Evolutionary conservation across 2,888 invertebrate genomes (phyloP).

Genomic region (Ormyrus nitidulus): DNA sequence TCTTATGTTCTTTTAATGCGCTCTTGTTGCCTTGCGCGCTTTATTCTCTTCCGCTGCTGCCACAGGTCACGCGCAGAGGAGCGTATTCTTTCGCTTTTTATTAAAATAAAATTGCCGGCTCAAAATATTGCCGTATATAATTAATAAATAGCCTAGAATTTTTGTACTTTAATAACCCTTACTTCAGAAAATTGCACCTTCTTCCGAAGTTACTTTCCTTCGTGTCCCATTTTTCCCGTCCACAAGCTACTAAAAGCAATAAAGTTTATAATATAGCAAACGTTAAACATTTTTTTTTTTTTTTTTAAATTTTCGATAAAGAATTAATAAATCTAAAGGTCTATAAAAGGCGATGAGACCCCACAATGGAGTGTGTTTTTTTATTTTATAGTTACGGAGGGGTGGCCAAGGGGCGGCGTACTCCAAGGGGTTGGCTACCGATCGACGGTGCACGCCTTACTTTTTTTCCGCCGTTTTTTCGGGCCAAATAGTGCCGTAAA

Average conservation of each 20-base stretch:
- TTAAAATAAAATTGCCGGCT: not conserved
- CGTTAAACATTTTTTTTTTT: constrained; percentile 16
- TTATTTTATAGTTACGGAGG: constrained; percentile 20
- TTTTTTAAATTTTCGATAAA: constrained; percentile 1
- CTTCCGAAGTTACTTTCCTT: not conserved
- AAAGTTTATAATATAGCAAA: not conserved
- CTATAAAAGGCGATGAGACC: constrained; percentile 9
- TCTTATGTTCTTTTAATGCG: constrained; percentile 12
- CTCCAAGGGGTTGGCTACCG: constrained; percentile 40
- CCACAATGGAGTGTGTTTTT: constrained; percentile 21
- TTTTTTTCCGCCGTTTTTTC: constrained; percentile 27
- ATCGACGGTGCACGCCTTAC: constrained; percentile 22
- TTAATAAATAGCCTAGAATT: too few species aligned
- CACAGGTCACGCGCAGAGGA: too few species aligned
- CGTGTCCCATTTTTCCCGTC: not conserved
- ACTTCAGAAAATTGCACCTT: too few species aligned
- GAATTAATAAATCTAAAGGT: constrained; percentile 35
- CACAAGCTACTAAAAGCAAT: not conserved
- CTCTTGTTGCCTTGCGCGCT: constrained; percentile 3
- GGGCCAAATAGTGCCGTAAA: constrained; percentile 25
- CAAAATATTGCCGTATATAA: too few species aligned
- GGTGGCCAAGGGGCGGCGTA: constrained; percentile 30
- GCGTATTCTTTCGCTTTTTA: not conserved
- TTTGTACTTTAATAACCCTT: too few species aligned
- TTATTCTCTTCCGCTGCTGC: too few species aligned